Evolutionary conservation across 2,113 vertebrate species (phyloP).

Genomic region (Dasyprocta punctata): DNA sequence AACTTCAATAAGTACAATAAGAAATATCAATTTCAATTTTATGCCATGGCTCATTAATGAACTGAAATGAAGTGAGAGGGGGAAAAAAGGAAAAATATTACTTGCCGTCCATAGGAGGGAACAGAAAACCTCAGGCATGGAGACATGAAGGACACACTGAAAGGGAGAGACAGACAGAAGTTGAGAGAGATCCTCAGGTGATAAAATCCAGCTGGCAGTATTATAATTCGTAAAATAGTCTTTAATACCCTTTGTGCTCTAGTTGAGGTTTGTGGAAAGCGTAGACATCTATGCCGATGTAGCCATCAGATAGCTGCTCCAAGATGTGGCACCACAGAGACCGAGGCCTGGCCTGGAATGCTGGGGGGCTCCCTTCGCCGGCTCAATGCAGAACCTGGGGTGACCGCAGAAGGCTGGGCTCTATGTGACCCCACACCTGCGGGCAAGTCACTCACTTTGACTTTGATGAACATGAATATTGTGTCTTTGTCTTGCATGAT

Average conservation of each 20-base stretch:
- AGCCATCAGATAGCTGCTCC: background rate
- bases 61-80: background rate
- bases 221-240: background rate
- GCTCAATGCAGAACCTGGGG: background rate
- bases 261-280: background rate
- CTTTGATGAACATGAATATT: slow-evolving; percentile 1
- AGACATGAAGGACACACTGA: background rate
- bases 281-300: background rate
- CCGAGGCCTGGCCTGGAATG: background rate
- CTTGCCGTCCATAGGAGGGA: background rate
- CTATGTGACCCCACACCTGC: background rate
- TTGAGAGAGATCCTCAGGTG: background rate
- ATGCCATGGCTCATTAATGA: background rate
- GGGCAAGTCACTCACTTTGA: background rate
- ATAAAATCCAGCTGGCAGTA: background rate
- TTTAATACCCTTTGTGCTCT: background rate
- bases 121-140: background rate
- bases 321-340: background rate
- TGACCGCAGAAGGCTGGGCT: background rate
- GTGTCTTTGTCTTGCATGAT: background rate
- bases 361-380: background rate
- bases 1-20: slow-evolving; percentile 6
- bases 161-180: background rate
- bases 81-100: background rate
- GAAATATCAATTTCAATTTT: slow-evolving; percentile 39